Conservation (phyloP, 1,140 invertebrate species). For the Drosophila navojoa region DNA sequence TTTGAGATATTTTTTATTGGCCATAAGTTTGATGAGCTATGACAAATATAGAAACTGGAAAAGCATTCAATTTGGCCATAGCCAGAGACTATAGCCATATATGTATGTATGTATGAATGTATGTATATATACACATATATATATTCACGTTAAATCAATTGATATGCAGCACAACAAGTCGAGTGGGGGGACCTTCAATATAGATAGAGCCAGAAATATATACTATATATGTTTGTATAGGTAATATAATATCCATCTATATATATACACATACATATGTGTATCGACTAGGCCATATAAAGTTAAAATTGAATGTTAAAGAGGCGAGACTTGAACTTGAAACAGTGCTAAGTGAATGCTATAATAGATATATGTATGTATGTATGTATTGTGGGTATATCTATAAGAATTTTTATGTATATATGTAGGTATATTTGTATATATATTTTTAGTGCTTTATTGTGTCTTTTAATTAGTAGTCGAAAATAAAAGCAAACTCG, state of each 20-base stretch:
- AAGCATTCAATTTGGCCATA: conserved; percentile 69
- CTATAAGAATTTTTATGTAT: too few relatives aligned
- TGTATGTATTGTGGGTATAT: too few relatives aligned
- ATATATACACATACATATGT: background rate
- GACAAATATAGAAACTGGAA: conserved; percentile 79
- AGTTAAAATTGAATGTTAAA: conserved; percentile 15
- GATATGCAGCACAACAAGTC: conserved; percentile 55
- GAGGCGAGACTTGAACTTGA: conserved; percentile 44
- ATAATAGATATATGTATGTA: background rate
- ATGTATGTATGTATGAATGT: too few relatives aligned
- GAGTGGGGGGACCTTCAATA: conserved; percentile 28
- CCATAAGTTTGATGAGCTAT: conserved; percentile 67
- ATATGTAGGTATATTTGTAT: background rate
- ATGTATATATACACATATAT: too few relatives aligned
- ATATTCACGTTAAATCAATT: conserved; percentile 16
- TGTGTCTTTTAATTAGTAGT: conserved; percentile 19
- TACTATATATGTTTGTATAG: background rate
- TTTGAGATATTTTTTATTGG: conserved; percentile 75
- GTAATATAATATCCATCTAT: conserved; percentile 1
- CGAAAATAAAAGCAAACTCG: background rate
- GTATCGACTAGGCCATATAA: conserved; percentile 12
- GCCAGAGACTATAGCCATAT: conserved; percentile 49
- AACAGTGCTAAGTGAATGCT: background rate
- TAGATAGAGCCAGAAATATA: background rate
- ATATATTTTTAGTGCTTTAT: background rate